Evolutionary conservation across 2,113 vertebrate species (phyloP), one percentile per base, ranked within the genome.

Genomic region (Equus quagga): DNA sequence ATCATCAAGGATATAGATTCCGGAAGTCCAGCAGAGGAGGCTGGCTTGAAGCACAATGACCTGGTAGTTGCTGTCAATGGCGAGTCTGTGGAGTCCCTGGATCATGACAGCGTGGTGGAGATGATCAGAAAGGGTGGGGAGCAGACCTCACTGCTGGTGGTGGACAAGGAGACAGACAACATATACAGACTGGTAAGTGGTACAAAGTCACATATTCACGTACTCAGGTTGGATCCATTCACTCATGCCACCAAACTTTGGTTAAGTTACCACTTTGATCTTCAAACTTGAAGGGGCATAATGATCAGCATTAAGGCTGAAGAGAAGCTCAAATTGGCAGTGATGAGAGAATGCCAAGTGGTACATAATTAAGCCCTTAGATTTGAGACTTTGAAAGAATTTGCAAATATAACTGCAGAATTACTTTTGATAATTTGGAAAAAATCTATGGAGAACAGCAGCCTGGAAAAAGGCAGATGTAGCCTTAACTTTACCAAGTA

Each of bases 21-120:
- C 10, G 99, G 97, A 62, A 99, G 99, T 94, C 99, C 99, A 54
- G 99, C 99, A n/a, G 99, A 99, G 46, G 96, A 65, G 78, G 99
- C 98, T 0, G 99, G 98, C 12, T 98, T 99, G 96, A 99, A 99
- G 98, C 98, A 99, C 44, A 98, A 98, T 36, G 99, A 99, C 96
- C 98, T 99, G 67, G 64, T 99, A 11, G 98, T 99, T 23, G 99
- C 99, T 64, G 99, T 99, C 92, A 99, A 99, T 0, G 99, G 99
- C 0, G 89, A 99, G 56, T 97, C 97, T 41, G 98, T 99, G 96
- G 98, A 99, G 9, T 46, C 84, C 49, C 98, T 98, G 28, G 98
- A 98, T 44, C 99, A 99, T 21, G 99, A 99, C 7, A 87, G 99
- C 0, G 98, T 99, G 88, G 99, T 99, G 96, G 98, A 99, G 23